Evolutionary conservation across 37 sponge, comb jelly and placozoan genomes (phyloP).

Genomic region (Aplysina aerophoba): DNA sequence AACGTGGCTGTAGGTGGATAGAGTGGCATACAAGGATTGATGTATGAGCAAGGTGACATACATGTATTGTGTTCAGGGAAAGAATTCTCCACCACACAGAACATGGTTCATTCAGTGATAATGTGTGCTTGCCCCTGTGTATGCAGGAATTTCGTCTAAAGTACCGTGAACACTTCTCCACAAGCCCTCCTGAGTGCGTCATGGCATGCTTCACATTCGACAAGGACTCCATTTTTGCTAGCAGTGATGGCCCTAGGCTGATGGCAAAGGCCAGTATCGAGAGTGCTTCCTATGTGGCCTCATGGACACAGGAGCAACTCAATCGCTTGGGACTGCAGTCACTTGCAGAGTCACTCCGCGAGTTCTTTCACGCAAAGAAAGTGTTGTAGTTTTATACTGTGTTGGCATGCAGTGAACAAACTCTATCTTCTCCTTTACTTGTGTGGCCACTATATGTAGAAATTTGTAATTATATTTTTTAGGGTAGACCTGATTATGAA

Average conservation of each 20-base stretch:
- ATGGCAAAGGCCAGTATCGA: slow-evolving; percentile 45
- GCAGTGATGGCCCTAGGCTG: not conserved
- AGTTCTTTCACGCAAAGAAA: not conserved
- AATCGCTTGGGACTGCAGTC: not conserved
- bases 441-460: too few species aligned
- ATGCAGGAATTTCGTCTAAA: not conserved
- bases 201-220: slow-evolving; percentile 24
- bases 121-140: not conserved
- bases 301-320: not conserved
- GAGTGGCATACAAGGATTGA: too few species aligned
- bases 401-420: too few species aligned
- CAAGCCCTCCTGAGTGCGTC: slow-evolving; percentile 15
- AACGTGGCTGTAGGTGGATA: too few species aligned
- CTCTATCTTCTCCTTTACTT: too few species aligned
- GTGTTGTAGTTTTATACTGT: too few species aligned
- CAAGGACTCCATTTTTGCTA: slow-evolving; percentile 31
- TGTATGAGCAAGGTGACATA: too few species aligned
- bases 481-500: too few species aligned
- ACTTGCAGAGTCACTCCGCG: not conserved
- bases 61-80: too few species aligned
- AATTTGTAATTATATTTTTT: too few species aligned
- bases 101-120: too few species aligned
- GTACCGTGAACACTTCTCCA: not conserved
- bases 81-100: too few species aligned
- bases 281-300: slow-evolving; percentile 45